Evolutionary conservation across 2,797 vertebrate genomes (phyloP).

Genomic region (Lepilemur ruficaudatus): DNA sequence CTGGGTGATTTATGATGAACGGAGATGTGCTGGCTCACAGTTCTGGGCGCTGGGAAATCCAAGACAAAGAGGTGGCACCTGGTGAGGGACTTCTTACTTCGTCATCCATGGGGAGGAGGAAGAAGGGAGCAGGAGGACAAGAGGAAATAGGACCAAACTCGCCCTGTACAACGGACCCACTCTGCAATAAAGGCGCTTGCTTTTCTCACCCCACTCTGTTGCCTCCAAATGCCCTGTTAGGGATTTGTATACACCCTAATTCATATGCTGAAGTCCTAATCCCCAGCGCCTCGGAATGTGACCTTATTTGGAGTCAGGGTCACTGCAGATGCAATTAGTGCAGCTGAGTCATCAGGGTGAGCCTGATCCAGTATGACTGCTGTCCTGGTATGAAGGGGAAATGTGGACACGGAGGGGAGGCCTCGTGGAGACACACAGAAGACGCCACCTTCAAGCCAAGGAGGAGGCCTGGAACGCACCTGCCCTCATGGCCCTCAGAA

Average conservation of each 20-base stretch:
- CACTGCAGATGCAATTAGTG: neutral
- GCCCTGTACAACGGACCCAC: neutral
- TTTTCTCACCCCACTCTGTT: neutral
- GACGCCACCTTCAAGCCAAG: neutral
- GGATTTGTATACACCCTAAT: neutral
- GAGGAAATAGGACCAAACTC: neutral
- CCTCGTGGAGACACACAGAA: neutral
- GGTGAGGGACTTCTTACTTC: neutral
- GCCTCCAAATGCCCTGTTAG: neutral
- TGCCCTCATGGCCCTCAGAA: neutral
- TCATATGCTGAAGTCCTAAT: neutral
- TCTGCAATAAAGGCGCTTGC: neutral
- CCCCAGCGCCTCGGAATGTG: neutral
- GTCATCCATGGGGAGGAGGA: neutral
- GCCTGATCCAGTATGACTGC: no score
- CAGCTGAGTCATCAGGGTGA: neutral
- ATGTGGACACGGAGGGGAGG: neutral
- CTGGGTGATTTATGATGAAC: neutral
- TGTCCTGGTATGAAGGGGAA: neutral
- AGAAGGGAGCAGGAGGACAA: neutral
- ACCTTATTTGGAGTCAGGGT: neutral
- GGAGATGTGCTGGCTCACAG: neutral
- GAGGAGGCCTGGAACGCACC: neutral
- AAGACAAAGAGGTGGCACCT: neutral
- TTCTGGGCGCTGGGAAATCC: neutral